phyloP scores from a whole-genome alignment of 2,113 vertebrate species.

The Ceratotherium simum region DNA sequence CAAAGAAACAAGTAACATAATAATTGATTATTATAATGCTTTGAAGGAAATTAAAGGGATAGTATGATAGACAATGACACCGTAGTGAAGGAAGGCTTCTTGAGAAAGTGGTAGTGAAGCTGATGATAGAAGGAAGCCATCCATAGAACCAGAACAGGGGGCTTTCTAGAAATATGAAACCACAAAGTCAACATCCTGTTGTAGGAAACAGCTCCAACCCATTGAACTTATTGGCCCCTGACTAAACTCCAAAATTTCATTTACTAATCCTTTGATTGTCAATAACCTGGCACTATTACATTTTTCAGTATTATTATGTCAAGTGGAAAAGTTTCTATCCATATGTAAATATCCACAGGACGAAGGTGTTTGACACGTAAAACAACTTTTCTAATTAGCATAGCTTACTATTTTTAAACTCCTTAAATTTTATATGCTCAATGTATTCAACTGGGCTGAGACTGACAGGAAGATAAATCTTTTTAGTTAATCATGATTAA shows the following conservation, averaged over 20 bases:
- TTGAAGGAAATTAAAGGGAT: not conserved
- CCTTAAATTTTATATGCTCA: not conserved
- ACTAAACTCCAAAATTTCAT: not conserved
- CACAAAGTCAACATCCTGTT: not conserved
- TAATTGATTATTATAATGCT: not conserved
- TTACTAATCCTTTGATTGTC: no score
- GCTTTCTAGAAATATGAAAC: not conserved
- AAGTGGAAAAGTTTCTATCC: not conserved
- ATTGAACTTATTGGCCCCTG: not conserved
- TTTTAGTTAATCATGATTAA: slow-evolving; percentile 51
- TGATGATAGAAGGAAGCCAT: not conserved
- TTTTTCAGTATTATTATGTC: not conserved
- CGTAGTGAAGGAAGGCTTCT: not conserved
- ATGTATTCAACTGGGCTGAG: slow-evolving; percentile 19
- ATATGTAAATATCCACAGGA: not conserved
- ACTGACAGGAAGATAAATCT: slow-evolving; percentile 52
- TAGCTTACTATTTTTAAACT: slow-evolving; percentile 60
- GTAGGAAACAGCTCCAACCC: not conserved
- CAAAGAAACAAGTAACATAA: not conserved
- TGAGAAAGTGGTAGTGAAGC: not conserved
- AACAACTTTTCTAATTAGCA: slow-evolving; percentile 9
- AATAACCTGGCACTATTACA: not conserved
- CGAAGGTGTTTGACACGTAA: not conserved
- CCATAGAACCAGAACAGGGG: no score
- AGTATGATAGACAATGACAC: not conserved